These are phyloP conservation scores for Harlomillsia oculata DNA, from an alignment of 1,140 invertebrate genomes.

Conservation along the genomic window DNA sequence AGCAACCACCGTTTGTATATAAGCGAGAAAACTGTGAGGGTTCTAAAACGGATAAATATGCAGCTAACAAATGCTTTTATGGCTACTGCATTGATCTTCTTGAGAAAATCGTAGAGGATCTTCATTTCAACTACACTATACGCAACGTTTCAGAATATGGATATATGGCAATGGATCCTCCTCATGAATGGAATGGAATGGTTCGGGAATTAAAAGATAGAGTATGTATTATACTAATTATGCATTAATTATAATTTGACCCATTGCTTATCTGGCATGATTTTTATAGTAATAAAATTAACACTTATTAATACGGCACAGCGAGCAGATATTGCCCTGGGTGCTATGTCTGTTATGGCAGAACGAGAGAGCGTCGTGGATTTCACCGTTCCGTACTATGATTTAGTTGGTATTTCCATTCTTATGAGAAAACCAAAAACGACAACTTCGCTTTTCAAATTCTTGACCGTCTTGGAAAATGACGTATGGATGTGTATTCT, in stretches of 20 bases:
- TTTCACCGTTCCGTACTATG: slow-evolving; percentile 91
- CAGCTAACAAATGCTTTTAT: slow-evolving; percentile 50
- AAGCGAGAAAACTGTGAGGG: slow-evolving; percentile 45
- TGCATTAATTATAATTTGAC: not conserved
- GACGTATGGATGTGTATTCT: slow-evolving; percentile 94
- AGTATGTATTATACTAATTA: slow-evolving; percentile 39
- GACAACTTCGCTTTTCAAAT: slow-evolving; percentile 86
- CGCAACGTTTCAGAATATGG: slow-evolving; percentile 72
- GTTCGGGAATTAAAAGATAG: slow-evolving; percentile 83
- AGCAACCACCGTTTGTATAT: slow-evolving; percentile 81
- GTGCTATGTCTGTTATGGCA: slow-evolving; percentile 82
- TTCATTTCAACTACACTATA: slow-evolving; percentile 84
- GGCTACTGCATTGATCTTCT: slow-evolving; percentile 92
- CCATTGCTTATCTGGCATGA: not conserved
- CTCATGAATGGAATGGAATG: slow-evolving; percentile 78
- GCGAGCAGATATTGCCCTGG: slow-evolving; percentile 79
- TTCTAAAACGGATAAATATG: slow-evolving; percentile 45
- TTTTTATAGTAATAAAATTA: not conserved
- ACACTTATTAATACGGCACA: slow-evolving; percentile 32
- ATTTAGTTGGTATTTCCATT: slow-evolving; percentile 86
- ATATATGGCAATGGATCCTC: slow-evolving; percentile 64
- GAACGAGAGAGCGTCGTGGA: slow-evolving; percentile 89
- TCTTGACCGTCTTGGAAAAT: slow-evolving; percentile 87
- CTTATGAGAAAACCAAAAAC: slow-evolving; percentile 72
- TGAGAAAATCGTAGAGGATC: slow-evolving; percentile 65